Percentiles rank a stretch among this genome's conserved stretches.
These are phyloP conservation scores for Melanotaenia nigrans DNA, from an alignment of 2,797 vertebrate genomes.

Conservation along the genomic window DNA sequence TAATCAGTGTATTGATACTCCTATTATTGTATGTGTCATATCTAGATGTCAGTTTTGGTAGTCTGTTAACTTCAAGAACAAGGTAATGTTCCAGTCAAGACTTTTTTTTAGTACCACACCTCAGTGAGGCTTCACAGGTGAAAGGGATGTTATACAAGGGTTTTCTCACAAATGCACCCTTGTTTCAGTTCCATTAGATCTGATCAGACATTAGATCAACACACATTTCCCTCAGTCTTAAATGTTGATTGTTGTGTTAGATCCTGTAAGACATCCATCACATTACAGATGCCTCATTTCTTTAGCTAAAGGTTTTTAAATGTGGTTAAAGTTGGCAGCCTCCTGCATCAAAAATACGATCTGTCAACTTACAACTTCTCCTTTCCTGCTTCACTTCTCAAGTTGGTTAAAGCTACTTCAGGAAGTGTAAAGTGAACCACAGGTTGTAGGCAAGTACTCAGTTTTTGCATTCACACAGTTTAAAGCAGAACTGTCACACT, in stretches of 20 bases:
- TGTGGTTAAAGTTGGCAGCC: neutral
- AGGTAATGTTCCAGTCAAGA: too few species aligned
- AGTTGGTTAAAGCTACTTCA: slow-evolving; percentile 19
- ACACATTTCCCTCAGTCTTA: slow-evolving; percentile 3
- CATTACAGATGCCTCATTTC: neutral
- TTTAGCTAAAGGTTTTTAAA: neutral
- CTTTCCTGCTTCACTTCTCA: slow-evolving; percentile 34
- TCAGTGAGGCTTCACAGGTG: neutral
- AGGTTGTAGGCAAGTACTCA: slow-evolving; percentile 7
- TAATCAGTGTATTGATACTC: neutral
- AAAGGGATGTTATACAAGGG: neutral
- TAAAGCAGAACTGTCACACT: slow-evolving; percentile 1
- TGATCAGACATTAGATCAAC: slow-evolving; percentile 1
- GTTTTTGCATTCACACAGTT: neutral
- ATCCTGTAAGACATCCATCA: slow-evolving; percentile 9
- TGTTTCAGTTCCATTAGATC: neutral
- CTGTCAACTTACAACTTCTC: slow-evolving; percentile 44
- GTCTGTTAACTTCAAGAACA: too few species aligned
- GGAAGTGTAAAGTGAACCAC: slow-evolving; percentile 44
- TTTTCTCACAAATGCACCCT: neutral
- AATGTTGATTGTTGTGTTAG: slow-evolving; percentile 15
- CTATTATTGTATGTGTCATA: neutral
- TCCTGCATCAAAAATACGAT: neutral
- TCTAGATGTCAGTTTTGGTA: neutral
- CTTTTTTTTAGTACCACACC: neutral